phyloP scores from a whole-genome alignment of 1,140 invertebrate species.

The Lycorma delicatula region DNA sequence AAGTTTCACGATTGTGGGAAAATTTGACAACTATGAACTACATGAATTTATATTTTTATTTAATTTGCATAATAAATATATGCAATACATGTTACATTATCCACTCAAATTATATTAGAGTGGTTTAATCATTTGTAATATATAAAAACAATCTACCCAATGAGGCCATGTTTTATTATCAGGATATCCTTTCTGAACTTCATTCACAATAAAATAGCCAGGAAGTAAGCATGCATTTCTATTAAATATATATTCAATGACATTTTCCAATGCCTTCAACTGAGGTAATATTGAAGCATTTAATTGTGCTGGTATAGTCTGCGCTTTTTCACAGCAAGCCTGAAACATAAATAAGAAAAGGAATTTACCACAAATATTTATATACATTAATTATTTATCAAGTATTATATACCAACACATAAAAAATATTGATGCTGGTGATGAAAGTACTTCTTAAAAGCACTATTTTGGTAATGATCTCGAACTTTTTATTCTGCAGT shows the following conservation, averaged over 20 bases:
- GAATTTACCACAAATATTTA: too few relatives aligned
- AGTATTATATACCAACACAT: constrained; percentile 1
- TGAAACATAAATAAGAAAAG: constrained; percentile 35
- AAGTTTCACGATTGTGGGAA: too few relatives aligned
- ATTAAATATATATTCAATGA: constrained; percentile 85
- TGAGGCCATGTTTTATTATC: constrained; percentile 77
- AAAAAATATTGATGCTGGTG: too few relatives aligned
- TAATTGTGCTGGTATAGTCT: constrained; percentile 61
- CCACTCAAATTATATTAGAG: too few relatives aligned
- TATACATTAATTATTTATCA: neutral
- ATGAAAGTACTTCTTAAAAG: constrained; percentile 9
- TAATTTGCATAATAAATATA: too few relatives aligned
- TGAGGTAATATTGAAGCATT: constrained; percentile 72
- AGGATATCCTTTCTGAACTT: constrained; percentile 81
- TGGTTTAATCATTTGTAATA: too few relatives aligned
- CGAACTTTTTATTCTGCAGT: too few relatives aligned
- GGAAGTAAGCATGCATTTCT: constrained; percentile 85
- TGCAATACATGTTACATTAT: too few relatives aligned
- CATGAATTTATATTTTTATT: too few relatives aligned
- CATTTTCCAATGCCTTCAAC: constrained; percentile 65
- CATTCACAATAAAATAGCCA: constrained; percentile 90
- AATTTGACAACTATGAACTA: too few relatives aligned
- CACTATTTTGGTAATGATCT: too few relatives aligned
- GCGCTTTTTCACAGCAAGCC: constrained; percentile 79
- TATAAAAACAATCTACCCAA: too few relatives aligned